Evolutionary conservation across 1,140 invertebrate species (phyloP).

Genomic region (Ephestia elutella): DNA sequence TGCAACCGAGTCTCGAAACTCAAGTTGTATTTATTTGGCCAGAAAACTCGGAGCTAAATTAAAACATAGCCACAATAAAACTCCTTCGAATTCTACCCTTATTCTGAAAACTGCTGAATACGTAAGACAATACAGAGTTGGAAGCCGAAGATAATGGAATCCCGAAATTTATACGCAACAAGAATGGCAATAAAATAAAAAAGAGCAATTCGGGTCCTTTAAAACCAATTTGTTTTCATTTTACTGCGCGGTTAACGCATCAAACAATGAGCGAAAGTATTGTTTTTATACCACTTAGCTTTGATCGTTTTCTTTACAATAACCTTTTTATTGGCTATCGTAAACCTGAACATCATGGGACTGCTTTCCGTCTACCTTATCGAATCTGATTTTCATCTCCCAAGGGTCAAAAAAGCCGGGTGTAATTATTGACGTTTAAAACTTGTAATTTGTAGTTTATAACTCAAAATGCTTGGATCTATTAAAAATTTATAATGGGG

Average conservation of each 20-base stretch:
- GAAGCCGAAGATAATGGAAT: neutral
- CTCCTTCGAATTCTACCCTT: neutral
- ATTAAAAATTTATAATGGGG: neutral
- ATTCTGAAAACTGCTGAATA: neutral
- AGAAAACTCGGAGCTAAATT: too few species aligned
- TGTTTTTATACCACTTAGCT: conserved; percentile 49
- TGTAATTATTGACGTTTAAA: neutral
- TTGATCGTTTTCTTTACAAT: conserved; percentile 48
- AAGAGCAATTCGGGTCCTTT: conserved; percentile 38
- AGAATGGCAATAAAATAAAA: conserved; percentile 31
- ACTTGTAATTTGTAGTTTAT: neutral
- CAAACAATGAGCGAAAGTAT: conserved; percentile 52
- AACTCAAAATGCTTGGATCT: neutral
- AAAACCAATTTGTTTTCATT: conserved; percentile 56
- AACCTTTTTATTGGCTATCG: conserved; percentile 40
- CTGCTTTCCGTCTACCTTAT: conserved; percentile 17
- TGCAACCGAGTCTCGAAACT: too few species aligned
- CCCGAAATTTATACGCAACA: conserved; percentile 20
- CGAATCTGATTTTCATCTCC: conserved; percentile 7
- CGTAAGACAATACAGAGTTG: neutral
- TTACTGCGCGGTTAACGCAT: conserved; percentile 46
- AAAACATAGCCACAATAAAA: too few species aligned
- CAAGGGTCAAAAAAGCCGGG: neutral
- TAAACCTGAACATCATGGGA: conserved; percentile 17
- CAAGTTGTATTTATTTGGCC: too few species aligned